Evolutionary conservation across 2,888 invertebrate genomes (phyloP), one percentile per base, ranked within the genome.

Genomic region (Rhagonycha lutea): DNA sequence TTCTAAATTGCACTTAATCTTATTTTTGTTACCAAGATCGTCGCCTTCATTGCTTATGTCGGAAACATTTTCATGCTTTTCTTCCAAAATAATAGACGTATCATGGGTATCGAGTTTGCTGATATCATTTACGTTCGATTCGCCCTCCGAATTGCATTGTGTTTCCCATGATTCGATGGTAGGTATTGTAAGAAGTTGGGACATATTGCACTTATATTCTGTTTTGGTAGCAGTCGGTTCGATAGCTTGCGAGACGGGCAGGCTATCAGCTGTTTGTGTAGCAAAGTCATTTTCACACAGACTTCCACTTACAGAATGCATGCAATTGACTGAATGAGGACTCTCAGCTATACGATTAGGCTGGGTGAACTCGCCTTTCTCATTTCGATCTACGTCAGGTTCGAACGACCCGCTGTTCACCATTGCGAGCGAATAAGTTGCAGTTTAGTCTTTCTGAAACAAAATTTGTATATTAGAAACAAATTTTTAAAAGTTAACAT

Each of bases 381-480:
- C 82, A 81, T 84, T 85, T 82, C 83, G 83, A 84, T 86, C 84
- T 73, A 80, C 80, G 62, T 84, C 83, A 47, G 83, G 82, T 77
- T 85, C 85, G 83, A 84, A 85, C 73, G 86, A 84, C 75, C 86
- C 83, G 81, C 86, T 86, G 82, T 87, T 87, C 83, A 87, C 87
- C 87, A 87, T 87, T 75, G 68, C 32, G 70, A 74, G 67, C 70
- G 32, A 28, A n/a, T 61, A 69, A 69, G 47, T 28, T 28, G 28
- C 9, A 28, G 28, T 7, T 28, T 61, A 70, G 69, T 70, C 67
- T 70, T 68, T 60, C 77, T 78, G 70, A 75, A 78, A 78, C 61
- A 72, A 70, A 65, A 14, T n/a, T n/a, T n/a, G 5, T 47, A 12
- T 47, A 47, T 47, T 47, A 47, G 47, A 47, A 47, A 47, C n/a